Base-by-base conservation (phyloP, 2,888 invertebrate species). In the Apocheima hispidaria region DNA sequence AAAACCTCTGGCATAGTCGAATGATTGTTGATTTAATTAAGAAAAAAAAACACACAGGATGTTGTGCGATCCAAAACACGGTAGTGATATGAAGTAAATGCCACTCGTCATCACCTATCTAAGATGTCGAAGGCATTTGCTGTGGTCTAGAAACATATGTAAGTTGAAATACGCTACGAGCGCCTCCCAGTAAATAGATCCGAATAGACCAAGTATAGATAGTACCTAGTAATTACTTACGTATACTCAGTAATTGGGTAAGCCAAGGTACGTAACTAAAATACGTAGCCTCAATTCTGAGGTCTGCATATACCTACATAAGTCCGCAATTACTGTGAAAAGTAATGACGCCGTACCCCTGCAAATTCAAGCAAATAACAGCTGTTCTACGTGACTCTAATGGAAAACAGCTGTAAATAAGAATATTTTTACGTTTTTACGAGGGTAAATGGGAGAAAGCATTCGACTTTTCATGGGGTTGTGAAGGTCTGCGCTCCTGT, bases 331-430 rank as follows among this genome's bases (percentile, higher is more conserved):
- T 56, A 56, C 51, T 16, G 52, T 46, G 46, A 55, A 49, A 57
- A 61, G 56, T 57, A 56, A 61, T 48, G 56, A 56, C 50, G 41
- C 33, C 33, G 33, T 33, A 54, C 54, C 55, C 18, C 30, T 35
- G 41, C 61, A 61, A 61, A 61, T 61, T 56, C 48, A 56, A 52
- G 21, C 48, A 52, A 56, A 57, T 61, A 61, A 61, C 52, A 55
- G 43, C 53, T 48, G 43, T 60, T 23, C 46, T 48, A 61, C 56
- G 52, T 52, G 56, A 43, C 35, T 16, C 33, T 52, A 61, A 61
- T 57, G 61, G 56, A 61, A 56, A 51, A 52, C 33, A 56, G 56
- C 50, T 52, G 56, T 56, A 49, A 51, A 55, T 55, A 49, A 40
- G 33, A 20, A 28, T 55, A 46, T 55, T 38, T 38, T 51, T 23